A percentile compares a stretch with the other conserved stretches of the same genome.
Evolutionary conservation across 2,797 vertebrate species (phyloP).

Genomic region (Malacoraja senta): DNA sequence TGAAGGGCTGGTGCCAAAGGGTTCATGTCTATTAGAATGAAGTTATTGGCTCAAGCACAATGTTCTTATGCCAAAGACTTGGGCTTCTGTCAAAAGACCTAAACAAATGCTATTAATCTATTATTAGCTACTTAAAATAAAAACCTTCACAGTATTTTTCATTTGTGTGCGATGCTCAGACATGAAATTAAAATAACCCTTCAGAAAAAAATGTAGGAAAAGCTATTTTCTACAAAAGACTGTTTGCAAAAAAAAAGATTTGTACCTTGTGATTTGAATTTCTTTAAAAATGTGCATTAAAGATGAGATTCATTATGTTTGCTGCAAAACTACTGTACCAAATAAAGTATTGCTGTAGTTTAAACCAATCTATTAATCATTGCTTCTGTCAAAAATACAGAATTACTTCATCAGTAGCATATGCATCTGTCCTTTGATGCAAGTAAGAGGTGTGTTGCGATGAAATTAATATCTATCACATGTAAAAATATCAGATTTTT

Average conservation of each 20-base stretch:
- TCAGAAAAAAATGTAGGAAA: background rate
- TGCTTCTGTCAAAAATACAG: conserved; percentile 31
- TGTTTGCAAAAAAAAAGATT: background rate
- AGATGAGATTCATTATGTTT: background rate
- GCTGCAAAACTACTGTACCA: background rate
- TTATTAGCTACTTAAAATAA: conserved; percentile 14
- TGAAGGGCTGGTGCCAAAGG: conserved; percentile 37
- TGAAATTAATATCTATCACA: conserved; percentile 5
- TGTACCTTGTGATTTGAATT: background rate
- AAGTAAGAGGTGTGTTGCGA: background rate
- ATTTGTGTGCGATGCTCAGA: background rate
- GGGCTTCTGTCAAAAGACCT: conserved; percentile 21
- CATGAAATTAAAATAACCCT: conserved; percentile 17
- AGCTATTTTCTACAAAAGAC: conserved; percentile 21
- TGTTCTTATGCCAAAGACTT: conserved; percentile 25
- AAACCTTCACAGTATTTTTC: background rate
- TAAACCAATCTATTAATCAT: conserved; percentile 29
- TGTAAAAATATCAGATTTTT: background rate
- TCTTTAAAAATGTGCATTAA: background rate
- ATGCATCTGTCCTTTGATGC: background rate
- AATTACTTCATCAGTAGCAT: conserved; percentile 27
- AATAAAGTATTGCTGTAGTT: conserved; percentile 11
- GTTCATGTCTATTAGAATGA: conserved; percentile 30
- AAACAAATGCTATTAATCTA: conserved; percentile 31
- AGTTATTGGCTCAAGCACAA: conserved; percentile 32